Conservation (phyloP, 2,113 vertebrate genomes). For the Trichechus manatus region DNA sequence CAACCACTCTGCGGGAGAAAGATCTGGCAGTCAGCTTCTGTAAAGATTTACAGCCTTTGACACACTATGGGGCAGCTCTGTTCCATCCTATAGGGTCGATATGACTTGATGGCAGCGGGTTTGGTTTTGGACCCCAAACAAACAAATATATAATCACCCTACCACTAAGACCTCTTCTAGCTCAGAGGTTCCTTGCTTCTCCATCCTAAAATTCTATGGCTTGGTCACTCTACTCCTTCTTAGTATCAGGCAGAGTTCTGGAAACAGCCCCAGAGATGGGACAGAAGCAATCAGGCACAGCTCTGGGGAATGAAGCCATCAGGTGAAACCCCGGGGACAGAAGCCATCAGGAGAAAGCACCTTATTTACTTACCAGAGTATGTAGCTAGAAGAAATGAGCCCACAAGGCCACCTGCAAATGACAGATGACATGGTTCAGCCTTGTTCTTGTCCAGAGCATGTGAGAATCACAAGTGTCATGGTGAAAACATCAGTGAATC, state of each 20-base stretch:
- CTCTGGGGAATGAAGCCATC: background rate
- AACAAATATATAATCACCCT: background rate
- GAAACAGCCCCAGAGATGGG: background rate
- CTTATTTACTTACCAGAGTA: background rate
- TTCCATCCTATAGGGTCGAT: no score
- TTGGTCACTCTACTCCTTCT: background rate
- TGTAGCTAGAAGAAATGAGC: background rate
- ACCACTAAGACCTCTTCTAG: background rate
- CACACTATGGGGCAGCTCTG: no score
- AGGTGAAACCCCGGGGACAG: conserved; percentile 2
- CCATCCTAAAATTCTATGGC: background rate
- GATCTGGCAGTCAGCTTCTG: no score
- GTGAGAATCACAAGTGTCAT: conserved; percentile 56
- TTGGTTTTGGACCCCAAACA: no score
- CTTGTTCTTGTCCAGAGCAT: conserved; percentile 48
- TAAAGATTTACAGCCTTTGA: no score
- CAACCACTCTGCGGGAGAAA: no score
- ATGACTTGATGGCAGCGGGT: no score
- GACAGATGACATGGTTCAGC: conserved; percentile 4
- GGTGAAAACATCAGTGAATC: conserved; percentile 9
- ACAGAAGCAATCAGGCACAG: background rate
- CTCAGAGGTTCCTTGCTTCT: background rate
- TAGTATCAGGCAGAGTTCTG: background rate
- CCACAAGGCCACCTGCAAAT: conserved; percentile 29
- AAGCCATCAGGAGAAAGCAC: background rate